A percentile compares a stretch with the other conserved stretches of the same genome.
phyloP scores from a whole-genome alignment of 2,113 vertebrate species.

The Tapirus terrestris region DNA sequence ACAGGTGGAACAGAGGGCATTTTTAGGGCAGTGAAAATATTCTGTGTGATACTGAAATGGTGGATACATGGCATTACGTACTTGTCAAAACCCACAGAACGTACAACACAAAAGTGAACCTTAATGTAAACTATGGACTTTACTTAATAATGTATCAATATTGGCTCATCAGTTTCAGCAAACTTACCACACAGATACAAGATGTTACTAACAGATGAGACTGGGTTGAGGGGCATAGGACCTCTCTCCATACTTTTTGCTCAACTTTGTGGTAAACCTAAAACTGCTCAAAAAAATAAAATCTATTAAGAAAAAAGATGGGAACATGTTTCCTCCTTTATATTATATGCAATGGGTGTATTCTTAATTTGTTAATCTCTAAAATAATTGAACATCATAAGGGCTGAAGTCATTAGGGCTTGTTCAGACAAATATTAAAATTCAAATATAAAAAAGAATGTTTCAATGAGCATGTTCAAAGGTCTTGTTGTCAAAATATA shows the following conservation, averaged over 20 bases:
- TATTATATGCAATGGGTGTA: neutral
- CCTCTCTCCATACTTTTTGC: neutral
- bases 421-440: constrained; percentile 22
- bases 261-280: neutral
- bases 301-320: neutral
- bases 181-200: neutral
- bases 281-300: neutral
- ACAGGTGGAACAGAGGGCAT: neutral
- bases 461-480: neutral
- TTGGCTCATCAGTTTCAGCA: neutral
- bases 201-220: neutral
- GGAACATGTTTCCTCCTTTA: neutral
- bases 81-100: neutral
- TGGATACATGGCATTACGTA: neutral
- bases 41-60: neutral
- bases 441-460: neutral
- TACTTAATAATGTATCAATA: neutral
- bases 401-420: neutral
- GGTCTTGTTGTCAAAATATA: constrained; percentile 1
- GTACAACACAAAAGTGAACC: neutral
- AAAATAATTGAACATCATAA: neutral
- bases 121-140: neutral
- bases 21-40: neutral
- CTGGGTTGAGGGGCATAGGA: neutral
- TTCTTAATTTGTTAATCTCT: constrained; percentile 1